A percentile compares a stretch with the other conserved stretches of the same genome.
Evolutionary conservation across 2,888 invertebrate genomes (phyloP).

Genomic region (Geophilus truncorum): DNA sequence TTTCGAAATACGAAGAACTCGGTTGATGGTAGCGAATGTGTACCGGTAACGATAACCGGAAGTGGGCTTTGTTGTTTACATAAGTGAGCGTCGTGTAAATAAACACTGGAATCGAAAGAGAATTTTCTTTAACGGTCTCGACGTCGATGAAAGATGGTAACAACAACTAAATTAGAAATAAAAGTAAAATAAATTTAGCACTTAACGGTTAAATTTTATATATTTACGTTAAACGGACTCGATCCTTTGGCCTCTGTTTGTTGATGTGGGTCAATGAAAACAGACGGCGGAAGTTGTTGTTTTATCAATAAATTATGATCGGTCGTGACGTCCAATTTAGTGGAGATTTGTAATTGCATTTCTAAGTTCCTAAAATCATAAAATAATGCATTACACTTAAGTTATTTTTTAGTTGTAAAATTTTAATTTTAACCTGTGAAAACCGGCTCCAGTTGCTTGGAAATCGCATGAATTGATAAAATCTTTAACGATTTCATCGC

Average conservation of each 20-base stretch:
- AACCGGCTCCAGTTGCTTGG: background rate
- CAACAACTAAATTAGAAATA: too few species aligned
- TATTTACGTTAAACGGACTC: background rate
- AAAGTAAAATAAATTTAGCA: too few species aligned
- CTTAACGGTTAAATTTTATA: too few species aligned
- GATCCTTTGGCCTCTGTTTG: background rate
- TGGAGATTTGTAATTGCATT: background rate
- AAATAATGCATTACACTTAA: too few species aligned
- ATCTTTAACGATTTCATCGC: too few species aligned
- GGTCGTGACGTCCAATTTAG: background rate
- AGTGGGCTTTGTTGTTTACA: background rate
- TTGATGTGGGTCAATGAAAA: background rate
- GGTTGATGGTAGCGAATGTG: background rate
- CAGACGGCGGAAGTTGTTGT: background rate
- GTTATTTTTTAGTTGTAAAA: too few species aligned
- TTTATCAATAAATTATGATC: background rate
- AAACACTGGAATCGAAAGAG: background rate
- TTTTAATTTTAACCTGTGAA: background rate
- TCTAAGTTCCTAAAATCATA: background rate
- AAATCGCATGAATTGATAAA: background rate
- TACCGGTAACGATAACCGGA: background rate
- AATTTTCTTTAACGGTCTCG: background rate
- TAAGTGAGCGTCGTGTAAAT: background rate
- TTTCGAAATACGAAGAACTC: background rate
- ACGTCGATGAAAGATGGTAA: background rate